These are phyloP conservation scores for Seladonia tumulorum DNA, from an alignment of 2,888 invertebrate genomes.

Conservation along the genomic window DNA sequence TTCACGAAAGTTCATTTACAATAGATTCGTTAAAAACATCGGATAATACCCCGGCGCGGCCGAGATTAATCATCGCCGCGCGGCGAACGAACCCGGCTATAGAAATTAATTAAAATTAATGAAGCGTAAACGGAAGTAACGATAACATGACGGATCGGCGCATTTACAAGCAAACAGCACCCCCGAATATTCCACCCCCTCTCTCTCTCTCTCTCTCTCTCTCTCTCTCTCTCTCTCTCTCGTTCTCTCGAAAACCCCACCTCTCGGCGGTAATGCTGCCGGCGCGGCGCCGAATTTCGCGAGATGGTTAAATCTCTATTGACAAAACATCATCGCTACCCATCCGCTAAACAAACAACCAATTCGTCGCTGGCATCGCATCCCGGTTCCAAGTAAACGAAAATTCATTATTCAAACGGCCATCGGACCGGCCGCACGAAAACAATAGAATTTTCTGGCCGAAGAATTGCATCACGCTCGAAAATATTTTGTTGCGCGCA, in stretches of 20 bases:
- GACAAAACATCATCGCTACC: slow-evolving; percentile 60
- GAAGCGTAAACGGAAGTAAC: slow-evolving; percentile 74
- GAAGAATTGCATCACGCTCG: not conserved
- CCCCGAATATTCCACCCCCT: not conserved
- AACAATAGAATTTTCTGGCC: not conserved
- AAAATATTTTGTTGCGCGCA: not conserved
- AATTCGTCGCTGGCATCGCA: slow-evolving; percentile 34
- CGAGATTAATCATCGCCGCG: slow-evolving; percentile 63
- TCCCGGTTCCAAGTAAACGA: slow-evolving; percentile 47
- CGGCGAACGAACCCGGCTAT: slow-evolving; percentile 55
- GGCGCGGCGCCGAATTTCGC: slow-evolving; percentile 31
- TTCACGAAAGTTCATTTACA: slow-evolving; percentile 64
- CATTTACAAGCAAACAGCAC: slow-evolving; percentile 45
- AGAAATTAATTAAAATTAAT: slow-evolving; percentile 74
- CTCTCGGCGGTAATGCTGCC: slow-evolving; percentile 6
- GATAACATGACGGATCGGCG: slow-evolving; percentile 72
- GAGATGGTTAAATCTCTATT: slow-evolving; percentile 62
- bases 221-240: too few relatives aligned
- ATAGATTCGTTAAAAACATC: slow-evolving; percentile 69
- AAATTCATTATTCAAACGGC: slow-evolving; percentile 9
- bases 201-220: too few relatives aligned
- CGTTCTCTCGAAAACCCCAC: not conserved
- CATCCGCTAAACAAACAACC: slow-evolving; percentile 50
- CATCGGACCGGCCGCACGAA: not conserved
- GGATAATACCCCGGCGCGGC: slow-evolving; percentile 59